Evolutionary conservation across 2,797 vertebrate species (phyloP).

Genomic region (Taenioides sp.): DNA sequence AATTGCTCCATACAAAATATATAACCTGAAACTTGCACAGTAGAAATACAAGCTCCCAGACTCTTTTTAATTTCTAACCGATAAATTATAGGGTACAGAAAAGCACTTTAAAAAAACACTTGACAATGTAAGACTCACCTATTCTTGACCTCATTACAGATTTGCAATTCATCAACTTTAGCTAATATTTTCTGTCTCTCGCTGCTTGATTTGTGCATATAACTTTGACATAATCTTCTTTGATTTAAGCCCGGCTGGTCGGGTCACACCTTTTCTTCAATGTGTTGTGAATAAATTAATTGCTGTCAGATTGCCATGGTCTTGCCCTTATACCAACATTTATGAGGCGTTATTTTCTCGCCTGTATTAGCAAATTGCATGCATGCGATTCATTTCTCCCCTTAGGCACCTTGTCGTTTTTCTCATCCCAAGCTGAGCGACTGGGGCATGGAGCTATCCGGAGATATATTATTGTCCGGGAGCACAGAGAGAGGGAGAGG

Average conservation of each 20-base stretch:
- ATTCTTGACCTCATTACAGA: constrained; percentile 15
- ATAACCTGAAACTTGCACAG: not conserved
- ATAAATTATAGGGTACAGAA: not conserved
- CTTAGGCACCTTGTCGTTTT: constrained; percentile 66
- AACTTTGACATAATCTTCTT: constrained; percentile 20
- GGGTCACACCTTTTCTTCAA: constrained; percentile 30
- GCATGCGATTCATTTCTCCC: constrained; percentile 69
- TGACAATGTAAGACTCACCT: constrained; percentile 9
- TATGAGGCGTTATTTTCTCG: constrained; percentile 63
- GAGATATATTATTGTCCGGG: constrained; percentile 77
- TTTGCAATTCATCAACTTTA: constrained; percentile 9
- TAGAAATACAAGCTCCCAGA: not conserved
- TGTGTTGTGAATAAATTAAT: constrained; percentile 58
- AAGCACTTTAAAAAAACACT: constrained; percentile 8
- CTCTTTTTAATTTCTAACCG: not conserved
- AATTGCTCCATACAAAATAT: not conserved
- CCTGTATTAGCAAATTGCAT: constrained; percentile 71
- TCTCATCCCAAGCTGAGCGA: constrained; percentile 62
- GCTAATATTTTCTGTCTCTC: not conserved
- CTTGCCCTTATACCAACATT: constrained; percentile 50
- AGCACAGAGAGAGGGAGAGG: constrained; percentile 51
- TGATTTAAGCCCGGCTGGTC: constrained; percentile 19
- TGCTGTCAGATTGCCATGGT: constrained; percentile 45
- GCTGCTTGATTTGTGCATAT: not conserved
- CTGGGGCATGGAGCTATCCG: constrained; percentile 62